Evolutionary conservation across 2,797 vertebrate genomes (phyloP).

Genomic region (Ptychobarbus kaznakovi): DNA sequence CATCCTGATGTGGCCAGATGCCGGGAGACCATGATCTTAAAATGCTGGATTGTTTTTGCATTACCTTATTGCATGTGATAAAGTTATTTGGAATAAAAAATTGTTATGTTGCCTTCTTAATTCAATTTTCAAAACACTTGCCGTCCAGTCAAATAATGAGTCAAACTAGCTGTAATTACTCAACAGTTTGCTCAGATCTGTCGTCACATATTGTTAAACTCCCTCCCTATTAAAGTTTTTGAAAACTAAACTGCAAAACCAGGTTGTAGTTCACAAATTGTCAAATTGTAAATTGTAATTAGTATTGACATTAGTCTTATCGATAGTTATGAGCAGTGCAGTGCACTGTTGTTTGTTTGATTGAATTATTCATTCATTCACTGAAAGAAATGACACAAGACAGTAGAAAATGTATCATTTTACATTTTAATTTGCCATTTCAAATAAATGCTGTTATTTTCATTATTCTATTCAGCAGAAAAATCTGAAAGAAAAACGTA

Average conservation of each 20-base stretch:
- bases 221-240: neutral
- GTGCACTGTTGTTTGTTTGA: neutral
- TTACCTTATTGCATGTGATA: no score
- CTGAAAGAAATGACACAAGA: no score
- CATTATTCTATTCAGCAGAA: neutral
- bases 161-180: neutral
- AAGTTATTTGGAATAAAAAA: neutral
- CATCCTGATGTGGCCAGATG: neutral
- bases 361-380: no score
- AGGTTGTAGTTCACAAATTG: neutral
- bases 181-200: neutral
- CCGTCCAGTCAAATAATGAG: neutral
- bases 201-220: neutral
- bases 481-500: neutral
- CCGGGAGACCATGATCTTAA: no score
- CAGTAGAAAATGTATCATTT: no score
- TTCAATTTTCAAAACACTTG: neutral
- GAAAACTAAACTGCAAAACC: neutral
- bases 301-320: neutral
- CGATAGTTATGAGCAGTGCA: neutral
- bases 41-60: neutral
- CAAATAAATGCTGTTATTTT: neutral
- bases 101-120: neutral
- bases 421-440: neutral
- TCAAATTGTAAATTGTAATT: neutral